Conservation (phyloP, 2,888 invertebrate genomes). For the Drosophila bunnanda region DNA sequence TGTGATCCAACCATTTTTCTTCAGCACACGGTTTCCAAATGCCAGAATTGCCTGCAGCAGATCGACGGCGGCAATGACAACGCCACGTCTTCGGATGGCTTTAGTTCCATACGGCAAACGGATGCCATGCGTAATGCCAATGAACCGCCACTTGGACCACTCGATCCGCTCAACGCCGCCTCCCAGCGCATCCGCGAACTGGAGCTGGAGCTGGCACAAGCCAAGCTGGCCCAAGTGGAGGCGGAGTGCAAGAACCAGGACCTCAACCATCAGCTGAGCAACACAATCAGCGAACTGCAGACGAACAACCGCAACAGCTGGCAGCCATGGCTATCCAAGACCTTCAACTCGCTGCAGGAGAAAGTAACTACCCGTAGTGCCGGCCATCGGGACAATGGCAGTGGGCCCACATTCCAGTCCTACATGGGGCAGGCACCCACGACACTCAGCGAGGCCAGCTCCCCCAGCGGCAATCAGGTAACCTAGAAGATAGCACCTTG, state of each 20-base stretch:
- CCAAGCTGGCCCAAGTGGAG: slow-evolving; percentile 98
- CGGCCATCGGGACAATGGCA: slow-evolving; percentile 62
- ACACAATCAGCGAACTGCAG: slow-evolving; percentile 91
- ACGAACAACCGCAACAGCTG: slow-evolving; percentile 86
- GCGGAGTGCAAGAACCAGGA: slow-evolving; percentile 98
- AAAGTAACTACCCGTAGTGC: slow-evolving; percentile 82
- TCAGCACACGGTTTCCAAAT: slow-evolving; percentile 86
- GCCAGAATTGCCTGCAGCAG: slow-evolving; percentile 83
- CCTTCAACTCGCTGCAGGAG: slow-evolving; percentile 87
- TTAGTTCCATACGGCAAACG: slow-evolving; percentile 31
- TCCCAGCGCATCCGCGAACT: slow-evolving; percentile 91
- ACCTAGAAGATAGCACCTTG: slow-evolving; percentile 50
- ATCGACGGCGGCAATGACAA: slow-evolving; percentile 65
- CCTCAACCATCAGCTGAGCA: slow-evolving; percentile 94
- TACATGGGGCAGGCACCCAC: slow-evolving; percentile 79
- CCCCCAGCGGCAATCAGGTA: slow-evolving; percentile 84
- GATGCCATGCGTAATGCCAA: slow-evolving; percentile 60
- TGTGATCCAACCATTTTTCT: not conserved
- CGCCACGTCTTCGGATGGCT: slow-evolving; percentile 20
- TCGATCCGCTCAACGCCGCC: slow-evolving; percentile 83
- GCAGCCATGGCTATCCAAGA: slow-evolving; percentile 98
- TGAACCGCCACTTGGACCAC: slow-evolving; percentile 81
- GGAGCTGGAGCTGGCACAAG: slow-evolving; percentile 97
- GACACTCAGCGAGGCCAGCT: slow-evolving; percentile 79
- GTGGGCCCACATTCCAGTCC: slow-evolving; percentile 84